These are phyloP conservation scores for Hydrozoanthus gracilis DNA, from an alignment of 92 coral and sea anemone species.

Conservation along the genomic window DNA sequence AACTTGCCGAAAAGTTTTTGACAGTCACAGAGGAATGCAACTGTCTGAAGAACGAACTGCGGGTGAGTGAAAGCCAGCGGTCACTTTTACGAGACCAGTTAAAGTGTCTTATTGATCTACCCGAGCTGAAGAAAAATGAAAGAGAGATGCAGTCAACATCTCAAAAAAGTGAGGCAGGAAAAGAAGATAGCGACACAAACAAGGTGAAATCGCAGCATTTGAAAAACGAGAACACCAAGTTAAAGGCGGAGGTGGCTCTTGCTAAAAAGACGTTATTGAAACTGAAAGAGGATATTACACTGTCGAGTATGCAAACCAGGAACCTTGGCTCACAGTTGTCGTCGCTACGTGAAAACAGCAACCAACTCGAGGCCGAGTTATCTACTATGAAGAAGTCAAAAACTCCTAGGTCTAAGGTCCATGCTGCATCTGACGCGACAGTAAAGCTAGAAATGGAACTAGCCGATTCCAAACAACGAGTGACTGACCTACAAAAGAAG, in stretches of 20 bases:
- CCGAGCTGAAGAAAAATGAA: not conserved
- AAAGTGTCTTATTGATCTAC: slow-evolving; percentile 22
- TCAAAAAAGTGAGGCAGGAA: not conserved
- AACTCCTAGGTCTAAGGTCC: slow-evolving; percentile 50
- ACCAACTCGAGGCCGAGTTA: slow-evolving; percentile 82
- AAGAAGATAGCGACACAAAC: not conserved
- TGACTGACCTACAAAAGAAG: slow-evolving; percentile 81
- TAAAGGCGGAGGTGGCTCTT: slow-evolving; percentile 79
- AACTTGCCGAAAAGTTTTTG: slow-evolving; percentile 31
- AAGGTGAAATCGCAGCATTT: slow-evolving; percentile 8
- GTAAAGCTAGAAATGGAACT: slow-evolving; percentile 80
- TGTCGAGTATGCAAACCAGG: slow-evolving; percentile 81
- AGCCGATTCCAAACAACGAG: slow-evolving; percentile 79
- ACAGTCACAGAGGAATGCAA: slow-evolving; percentile 36
- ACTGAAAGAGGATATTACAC: slow-evolving; percentile 84
- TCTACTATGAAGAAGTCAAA: slow-evolving; percentile 72
- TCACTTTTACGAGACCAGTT: slow-evolving; percentile 27
- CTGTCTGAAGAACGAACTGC: slow-evolving; percentile 35
- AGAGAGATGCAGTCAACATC: not conserved
- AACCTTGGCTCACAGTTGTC: slow-evolving; percentile 80
- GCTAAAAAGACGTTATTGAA: slow-evolving; percentile 94
- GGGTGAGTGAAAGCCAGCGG: slow-evolving; percentile 38
- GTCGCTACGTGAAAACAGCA: slow-evolving; percentile 86
- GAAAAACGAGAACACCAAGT: slow-evolving; percentile 71
- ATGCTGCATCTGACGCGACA: slow-evolving; percentile 59